Base-by-base conservation (phyloP, 2,888 invertebrate species). In the Drosophila bunnanda region DNA sequence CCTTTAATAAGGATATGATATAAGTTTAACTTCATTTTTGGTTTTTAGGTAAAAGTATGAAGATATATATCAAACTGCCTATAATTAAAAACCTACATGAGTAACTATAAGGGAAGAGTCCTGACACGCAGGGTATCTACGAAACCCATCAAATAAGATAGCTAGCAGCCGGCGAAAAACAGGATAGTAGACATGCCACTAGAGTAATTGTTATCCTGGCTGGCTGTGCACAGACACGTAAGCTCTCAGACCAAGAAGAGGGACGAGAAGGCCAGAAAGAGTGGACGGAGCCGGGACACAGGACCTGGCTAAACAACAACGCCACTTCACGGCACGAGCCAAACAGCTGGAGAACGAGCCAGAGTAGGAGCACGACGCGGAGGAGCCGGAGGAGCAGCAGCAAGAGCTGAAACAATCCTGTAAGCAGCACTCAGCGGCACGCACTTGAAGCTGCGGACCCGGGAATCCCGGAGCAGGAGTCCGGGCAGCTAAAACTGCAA, bases 171-270 rank as follows among this genome's bases (percentile, higher is more conserved):
- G 39, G 25, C 39, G 32, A 32, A 30, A 32, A 17, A 66, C 32
- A 22, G 52, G 62, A 56, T 78, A 78, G 75, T 65, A 78, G 77
- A 79, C 78, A 78, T 55, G 77, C 75, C 71, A 71, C 86, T 78
- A 71, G 76, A 85, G 78, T 86, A 86, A 89, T 89, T 89, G 89
- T 90, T 90, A 89, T 90, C 89, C 89, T 84, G 79, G 84, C 76
- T 82, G 78, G 74, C 72, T 77, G 82, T 90, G 90, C 88, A 68
- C 80, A 81, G 82, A 89, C 89, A 89, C 89, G 89, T 86, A 84
- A 71, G 70, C 56, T 65, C 78, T 78, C 66, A 58, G 75, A 75
- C 64, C 72, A 60, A 54, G 70, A 59, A 54, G 20, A 56, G 53
- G 62, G 43, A 34, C 32, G 48, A 41, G 50, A 56, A 53, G 38